A percentile compares a stretch with the other conserved stretches of the same genome.
phyloP scores from a whole-genome alignment of 2,113 vertebrate genomes.

The Eublepharis macularius region DNA sequence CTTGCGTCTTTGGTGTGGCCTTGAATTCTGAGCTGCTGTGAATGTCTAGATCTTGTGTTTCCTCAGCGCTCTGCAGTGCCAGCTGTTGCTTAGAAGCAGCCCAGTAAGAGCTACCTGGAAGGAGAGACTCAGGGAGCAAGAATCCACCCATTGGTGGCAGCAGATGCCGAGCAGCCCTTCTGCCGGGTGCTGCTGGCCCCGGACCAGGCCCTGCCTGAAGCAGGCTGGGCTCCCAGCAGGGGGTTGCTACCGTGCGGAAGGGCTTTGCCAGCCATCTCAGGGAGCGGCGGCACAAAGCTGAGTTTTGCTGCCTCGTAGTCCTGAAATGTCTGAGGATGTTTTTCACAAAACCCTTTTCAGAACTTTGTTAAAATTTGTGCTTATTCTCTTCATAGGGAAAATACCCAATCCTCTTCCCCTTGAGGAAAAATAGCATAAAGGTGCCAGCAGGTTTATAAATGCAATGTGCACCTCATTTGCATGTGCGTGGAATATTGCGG shows the following conservation, averaged over 20 bases:
- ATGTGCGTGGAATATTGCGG: not conserved
- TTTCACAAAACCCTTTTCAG: not conserved
- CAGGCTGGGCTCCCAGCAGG: not conserved
- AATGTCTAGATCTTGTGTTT: no score
- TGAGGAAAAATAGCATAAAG: not conserved
- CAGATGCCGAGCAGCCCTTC: no score
- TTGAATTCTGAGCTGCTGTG: not conserved
- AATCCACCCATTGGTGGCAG: no score
- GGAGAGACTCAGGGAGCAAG: not conserved
- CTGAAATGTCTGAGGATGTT: not conserved
- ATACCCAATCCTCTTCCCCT: not conserved
- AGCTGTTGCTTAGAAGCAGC: not conserved
- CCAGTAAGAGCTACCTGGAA: not conserved
- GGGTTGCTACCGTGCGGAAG: not conserved
- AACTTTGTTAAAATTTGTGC: not conserved
- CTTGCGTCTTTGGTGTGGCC: not conserved
- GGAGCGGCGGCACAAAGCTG: not conserved
- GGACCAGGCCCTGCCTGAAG: no score
- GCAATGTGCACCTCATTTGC: not conserved
- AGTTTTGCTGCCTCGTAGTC: not conserved
- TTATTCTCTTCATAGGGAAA: not conserved
- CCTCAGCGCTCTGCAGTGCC: no score
- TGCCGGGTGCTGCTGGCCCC: no score
- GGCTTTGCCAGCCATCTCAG: not conserved
- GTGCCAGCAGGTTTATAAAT: not conserved